Conservation (phyloP, 2,113 vertebrate genomes). For the Ammodytes marinus region DNA sequence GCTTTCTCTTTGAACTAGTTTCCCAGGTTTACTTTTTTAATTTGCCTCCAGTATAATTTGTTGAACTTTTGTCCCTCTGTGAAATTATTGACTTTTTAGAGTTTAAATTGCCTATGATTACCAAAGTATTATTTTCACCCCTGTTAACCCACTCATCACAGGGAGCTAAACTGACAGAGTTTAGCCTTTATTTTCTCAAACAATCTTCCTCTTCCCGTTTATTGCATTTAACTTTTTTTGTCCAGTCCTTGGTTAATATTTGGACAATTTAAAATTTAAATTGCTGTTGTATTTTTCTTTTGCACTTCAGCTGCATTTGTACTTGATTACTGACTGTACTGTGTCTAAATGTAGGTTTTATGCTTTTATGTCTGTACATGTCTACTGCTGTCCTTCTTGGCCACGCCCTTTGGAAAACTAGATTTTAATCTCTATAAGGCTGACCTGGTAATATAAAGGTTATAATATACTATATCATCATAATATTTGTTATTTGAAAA, state of each 20-base stretch:
- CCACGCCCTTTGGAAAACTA: too few relatives aligned
- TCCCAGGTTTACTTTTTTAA: slow-evolving; percentile 62
- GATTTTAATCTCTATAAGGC: too few relatives aligned
- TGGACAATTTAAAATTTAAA: slow-evolving; percentile 10
- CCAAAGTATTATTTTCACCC: slow-evolving; percentile 79
- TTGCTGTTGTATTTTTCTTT: not conserved
- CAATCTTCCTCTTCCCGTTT: slow-evolving; percentile 18
- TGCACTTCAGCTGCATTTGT: too few relatives aligned
- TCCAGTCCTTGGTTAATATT: slow-evolving; percentile 7
- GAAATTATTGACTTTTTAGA: slow-evolving; percentile 59
- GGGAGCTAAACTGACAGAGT: slow-evolving; percentile 17
- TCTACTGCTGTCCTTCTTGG: too few relatives aligned
- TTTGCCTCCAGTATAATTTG: slow-evolving; percentile 66
- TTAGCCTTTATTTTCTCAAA: not conserved
- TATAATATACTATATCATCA: too few relatives aligned
- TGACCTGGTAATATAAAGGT: too few relatives aligned
- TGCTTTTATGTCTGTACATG: too few relatives aligned
- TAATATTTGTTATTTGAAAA: not conserved
- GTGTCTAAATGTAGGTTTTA: too few relatives aligned
- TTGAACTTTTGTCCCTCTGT: slow-evolving; percentile 67
- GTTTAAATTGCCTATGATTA: slow-evolving; percentile 79
- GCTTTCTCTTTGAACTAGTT: slow-evolving; percentile 62
- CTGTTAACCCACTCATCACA: slow-evolving; percentile 78
- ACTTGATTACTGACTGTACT: too few relatives aligned
- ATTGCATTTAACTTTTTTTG: not conserved